Evolutionary conservation across 2,113 vertebrate genomes (phyloP).

Genomic region (Coregonus clupeaformis): DNA sequence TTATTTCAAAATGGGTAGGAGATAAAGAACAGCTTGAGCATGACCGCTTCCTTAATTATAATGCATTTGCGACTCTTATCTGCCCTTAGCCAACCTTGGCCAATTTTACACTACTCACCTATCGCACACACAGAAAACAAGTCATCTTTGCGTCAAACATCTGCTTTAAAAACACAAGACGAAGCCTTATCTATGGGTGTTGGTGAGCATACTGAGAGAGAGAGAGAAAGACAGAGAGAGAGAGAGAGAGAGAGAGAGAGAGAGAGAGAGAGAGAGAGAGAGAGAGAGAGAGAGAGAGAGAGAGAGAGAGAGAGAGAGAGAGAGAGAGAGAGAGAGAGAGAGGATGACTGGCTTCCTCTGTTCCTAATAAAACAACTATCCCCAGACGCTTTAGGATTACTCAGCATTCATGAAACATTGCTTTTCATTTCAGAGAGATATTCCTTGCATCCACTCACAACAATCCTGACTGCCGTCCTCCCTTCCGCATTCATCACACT

Average conservation of each 20-base stretch:
- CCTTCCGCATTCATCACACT: neutral
- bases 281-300: too few relatives aligned
- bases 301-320: too few relatives aligned
- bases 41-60: conserved; percentile 62
- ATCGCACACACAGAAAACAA: conserved; percentile 54
- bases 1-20: conserved; percentile 33
- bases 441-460: neutral
- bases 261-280: neutral
- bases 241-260: neutral
- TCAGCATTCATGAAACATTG: conserved; percentile 29
- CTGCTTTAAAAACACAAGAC: conserved; percentile 59
- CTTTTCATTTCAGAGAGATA: neutral
- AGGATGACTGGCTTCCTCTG: conserved; percentile 49
- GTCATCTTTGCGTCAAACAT: conserved; percentile 60
- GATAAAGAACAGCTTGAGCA: conserved; percentile 56
- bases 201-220: conserved; percentile 56
- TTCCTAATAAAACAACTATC: conserved; percentile 13
- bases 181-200: conserved; percentile 62
- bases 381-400: conserved; percentile 29
- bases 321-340: too few relatives aligned
- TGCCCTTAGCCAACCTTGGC: conserved; percentile 68
- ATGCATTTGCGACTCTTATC: conserved; percentile 66
- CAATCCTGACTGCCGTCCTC: too few relatives aligned
- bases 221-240: neutral
- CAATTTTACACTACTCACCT: conserved; percentile 44